These are phyloP conservation scores for Biston betularia DNA, from an alignment of 2,888 invertebrate species.

Conservation along the genomic window DNA sequence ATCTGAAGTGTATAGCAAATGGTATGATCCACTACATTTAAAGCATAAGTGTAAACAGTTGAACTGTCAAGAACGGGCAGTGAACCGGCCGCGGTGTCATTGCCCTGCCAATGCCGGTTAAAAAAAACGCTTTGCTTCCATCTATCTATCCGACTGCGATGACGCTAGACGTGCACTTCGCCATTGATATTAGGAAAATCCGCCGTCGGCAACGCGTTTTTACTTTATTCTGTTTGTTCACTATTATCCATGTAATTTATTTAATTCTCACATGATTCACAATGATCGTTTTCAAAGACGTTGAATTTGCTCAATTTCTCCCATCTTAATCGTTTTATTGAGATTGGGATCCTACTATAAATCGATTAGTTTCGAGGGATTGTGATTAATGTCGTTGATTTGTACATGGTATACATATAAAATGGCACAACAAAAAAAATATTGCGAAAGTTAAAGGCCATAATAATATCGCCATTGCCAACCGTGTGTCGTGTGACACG, in stretches of 20 bases:
- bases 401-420: constrained; percentile 17
- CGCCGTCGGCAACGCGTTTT: constrained; percentile 11
- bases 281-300: background rate
- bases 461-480: constrained; percentile 58
- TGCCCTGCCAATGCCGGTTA: constrained; percentile 82
- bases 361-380: constrained; percentile 7
- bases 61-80: constrained; percentile 86
- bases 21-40: constrained; percentile 77
- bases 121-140: constrained; percentile 80
- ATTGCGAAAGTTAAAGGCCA: constrained; percentile 41
- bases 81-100: constrained; percentile 81
- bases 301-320: constrained; percentile 2
- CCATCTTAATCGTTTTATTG: constrained; percentile 11
- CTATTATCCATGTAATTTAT: constrained; percentile 23
- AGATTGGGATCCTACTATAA: constrained; percentile 6
- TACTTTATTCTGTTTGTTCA: constrained; percentile 21
- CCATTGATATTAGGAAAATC: constrained; percentile 61
- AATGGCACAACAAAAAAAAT: constrained; percentile 23
- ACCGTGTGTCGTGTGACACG: constrained; percentile 75
- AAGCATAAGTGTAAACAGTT: constrained; percentile 79
- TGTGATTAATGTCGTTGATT: constrained; percentile 13
- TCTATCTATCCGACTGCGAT: constrained; percentile 71
- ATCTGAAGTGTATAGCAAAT: constrained; percentile 64
- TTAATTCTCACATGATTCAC: background rate
- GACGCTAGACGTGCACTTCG: constrained; percentile 63